Base-by-base conservation (phyloP, 2,113 vertebrate species). In the Phyllostomus hastatus region DNA sequence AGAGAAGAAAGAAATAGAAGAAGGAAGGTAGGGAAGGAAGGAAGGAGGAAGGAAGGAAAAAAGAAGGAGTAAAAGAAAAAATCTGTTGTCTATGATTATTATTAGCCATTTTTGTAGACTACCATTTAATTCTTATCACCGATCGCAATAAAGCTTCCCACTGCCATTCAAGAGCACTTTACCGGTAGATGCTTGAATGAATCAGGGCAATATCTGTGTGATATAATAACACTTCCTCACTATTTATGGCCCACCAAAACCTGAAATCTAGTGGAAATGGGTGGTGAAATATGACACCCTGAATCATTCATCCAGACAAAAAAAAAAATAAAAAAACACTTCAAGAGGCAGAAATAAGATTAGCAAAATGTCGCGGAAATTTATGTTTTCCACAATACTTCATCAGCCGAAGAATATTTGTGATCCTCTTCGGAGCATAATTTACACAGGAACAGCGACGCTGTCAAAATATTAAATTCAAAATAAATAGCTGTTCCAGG, bases 401-500 rank as follows among this genome's bases (percentile, higher is more conserved):
- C 52, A n/a, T 48, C n/a, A n/a, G 50, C 5, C 6, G 50, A 69
- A 31, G 66, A 70, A 70, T 89, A 80, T 92, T 19, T 97, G 80
- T 41, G 66, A 26, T 24, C 6, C 11, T 28, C 69, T 83, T 75
- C 90, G 31, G 52, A 48, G 46, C 81, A 78, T 92, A 0, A 19
- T 88, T 95, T 16, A 76, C 75, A 79, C 61, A 95, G 84, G 78
- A 15, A 79, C 1, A 10, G 59, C 90, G 57, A 70, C 0, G 16
- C 2, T 1, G 26, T 78, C 41, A 90, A 95, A 64, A 83, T 52
- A 52, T 26, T 88, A 69, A 93, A 90, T 85, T 80, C n/a, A 90
- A 90, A 97, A 95, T 50, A 88, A 92, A 79, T 20, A 54, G 50
- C 3, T 61, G 0, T 48, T 93, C 83, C 19, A 85, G 96, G 82